Evolutionary conservation across 2,888 invertebrate species (phyloP), one percentile per base, ranked within the genome.

Genomic region (Phrixothrix hirtus): DNA sequence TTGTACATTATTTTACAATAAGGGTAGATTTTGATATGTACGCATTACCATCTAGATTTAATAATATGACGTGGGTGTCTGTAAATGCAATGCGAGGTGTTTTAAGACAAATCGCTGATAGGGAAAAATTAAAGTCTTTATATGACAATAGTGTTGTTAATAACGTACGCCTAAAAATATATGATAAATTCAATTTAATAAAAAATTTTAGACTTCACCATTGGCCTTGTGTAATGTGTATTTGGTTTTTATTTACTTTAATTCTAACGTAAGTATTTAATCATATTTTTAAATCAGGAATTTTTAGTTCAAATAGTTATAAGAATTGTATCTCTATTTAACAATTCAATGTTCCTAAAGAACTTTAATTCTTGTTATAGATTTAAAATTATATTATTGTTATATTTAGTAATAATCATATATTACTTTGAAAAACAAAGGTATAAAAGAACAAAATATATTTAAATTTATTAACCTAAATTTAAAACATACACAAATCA

Each of bases 201-300:
- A 12, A 46, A 15, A 42, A 37, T 9, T 42, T 49, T 15, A 54
- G 45, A 30, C 11, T 58, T 7, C 39, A 57, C 32, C 27, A 57
- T 14, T 49, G 55, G 55, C 59, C 59, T 7, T 27, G 34, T 11
- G 10, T 55, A 6, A 39, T 50, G 49, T 37, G 35, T 11, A 9
- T 56, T 10, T 60, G 60, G 60, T 59, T 56, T 46, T 30, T 41
- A 1, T 5, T 53, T 6, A 43, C 59, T 14, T 56, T 62, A 45
- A 42, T 58, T 30, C 45, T 62, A 16, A 55, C 62, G 62, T 62
- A 56, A 57, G 56, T 62, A 39, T 17, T 10, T 38, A 14, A 12
- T 37, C 26, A 21, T 11, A 26, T 3, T 6, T 9, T n/a, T n/a
- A n/a, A n/a, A n/a, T n/a, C n/a, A n/a, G n/a, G n/a, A 29, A 1